Evolutionary conservation across 2,797 vertebrate species (phyloP).

Genomic region (Falco cherrug): DNA sequence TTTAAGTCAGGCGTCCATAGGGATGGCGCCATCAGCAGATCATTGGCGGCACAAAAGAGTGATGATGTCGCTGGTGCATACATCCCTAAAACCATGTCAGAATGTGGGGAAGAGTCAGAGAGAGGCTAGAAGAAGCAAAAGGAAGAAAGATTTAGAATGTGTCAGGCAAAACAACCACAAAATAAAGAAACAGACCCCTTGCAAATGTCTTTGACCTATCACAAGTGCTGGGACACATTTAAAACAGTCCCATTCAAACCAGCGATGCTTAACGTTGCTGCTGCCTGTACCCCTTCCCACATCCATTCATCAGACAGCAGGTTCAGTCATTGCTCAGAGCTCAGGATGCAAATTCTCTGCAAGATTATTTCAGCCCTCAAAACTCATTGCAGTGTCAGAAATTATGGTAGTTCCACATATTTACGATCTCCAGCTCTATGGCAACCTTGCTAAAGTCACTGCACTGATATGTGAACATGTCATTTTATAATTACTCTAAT

Average conservation of each 20-base stretch:
- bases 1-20: not conserved
- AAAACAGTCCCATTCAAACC: not conserved
- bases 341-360: not conserved
- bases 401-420: not conserved
- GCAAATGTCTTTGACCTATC: not conserved
- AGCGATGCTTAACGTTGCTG: not conserved
- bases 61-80: rapidly evolving
- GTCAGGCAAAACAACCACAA: not conserved
- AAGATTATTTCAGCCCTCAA: not conserved
- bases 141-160: not conserved
- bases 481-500: constrained; percentile 35
- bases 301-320: not conserved
- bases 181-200: not conserved
- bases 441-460: constrained; percentile 8
- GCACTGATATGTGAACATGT: not conserved
- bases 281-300: not conserved
- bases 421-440: constrained; percentile 7
- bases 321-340: not conserved
- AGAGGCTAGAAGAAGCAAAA: not conserved
- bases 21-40: not conserved
- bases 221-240: not conserved
- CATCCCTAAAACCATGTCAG: not conserved
- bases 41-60: not conserved
- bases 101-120: not conserved
- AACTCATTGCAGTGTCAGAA: not conserved